Percentiles rank a stretch among this genome's conserved stretches.
Conservation (phyloP, 2,113 vertebrate species). For the Scartelaos histophorus region DNA sequence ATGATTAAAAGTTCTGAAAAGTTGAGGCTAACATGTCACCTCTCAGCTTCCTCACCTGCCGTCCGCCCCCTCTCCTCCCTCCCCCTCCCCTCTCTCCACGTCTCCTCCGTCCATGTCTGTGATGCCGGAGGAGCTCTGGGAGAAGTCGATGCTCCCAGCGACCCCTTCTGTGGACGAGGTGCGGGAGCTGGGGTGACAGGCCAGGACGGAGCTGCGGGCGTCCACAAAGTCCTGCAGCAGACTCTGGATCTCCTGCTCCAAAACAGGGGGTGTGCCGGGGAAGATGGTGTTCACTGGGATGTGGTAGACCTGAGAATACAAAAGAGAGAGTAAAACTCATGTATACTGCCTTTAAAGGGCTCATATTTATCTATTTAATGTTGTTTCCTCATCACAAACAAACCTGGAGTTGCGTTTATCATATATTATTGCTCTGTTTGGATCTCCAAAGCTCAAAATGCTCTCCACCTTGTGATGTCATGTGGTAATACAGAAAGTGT, state of each 20-base stretch:
- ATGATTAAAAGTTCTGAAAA: no score
- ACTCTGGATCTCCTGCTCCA: constrained; percentile 79
- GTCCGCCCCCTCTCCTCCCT: constrained; percentile 38
- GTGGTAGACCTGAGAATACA: constrained; percentile 76
- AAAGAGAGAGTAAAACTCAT: neutral
- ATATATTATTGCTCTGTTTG: no score
- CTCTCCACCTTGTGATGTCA: no score
- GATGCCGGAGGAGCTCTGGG: constrained; percentile 92
- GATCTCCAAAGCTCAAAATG: no score
- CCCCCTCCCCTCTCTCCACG: constrained; percentile 71
- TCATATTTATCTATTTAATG: no score
- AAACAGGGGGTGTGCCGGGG: constrained; percentile 58
- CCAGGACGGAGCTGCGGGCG: constrained; percentile 80
- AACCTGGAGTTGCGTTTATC: no score
- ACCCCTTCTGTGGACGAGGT: constrained; percentile 94
- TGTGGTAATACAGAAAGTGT: no score
- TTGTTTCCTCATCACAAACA: no score
- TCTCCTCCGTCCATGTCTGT: constrained; percentile 90
- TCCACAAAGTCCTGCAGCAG: constrained; percentile 86
- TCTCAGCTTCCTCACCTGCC: constrained; percentile 48
- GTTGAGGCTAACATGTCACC: no score
- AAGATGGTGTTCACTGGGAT: constrained; percentile 46
- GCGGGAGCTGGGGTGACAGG: constrained; percentile 82
- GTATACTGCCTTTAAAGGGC: no score
- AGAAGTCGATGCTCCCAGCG: constrained; percentile 91